phyloP scores from a whole-genome alignment of 2,797 vertebrate species.

The Falco concolor region DNA sequence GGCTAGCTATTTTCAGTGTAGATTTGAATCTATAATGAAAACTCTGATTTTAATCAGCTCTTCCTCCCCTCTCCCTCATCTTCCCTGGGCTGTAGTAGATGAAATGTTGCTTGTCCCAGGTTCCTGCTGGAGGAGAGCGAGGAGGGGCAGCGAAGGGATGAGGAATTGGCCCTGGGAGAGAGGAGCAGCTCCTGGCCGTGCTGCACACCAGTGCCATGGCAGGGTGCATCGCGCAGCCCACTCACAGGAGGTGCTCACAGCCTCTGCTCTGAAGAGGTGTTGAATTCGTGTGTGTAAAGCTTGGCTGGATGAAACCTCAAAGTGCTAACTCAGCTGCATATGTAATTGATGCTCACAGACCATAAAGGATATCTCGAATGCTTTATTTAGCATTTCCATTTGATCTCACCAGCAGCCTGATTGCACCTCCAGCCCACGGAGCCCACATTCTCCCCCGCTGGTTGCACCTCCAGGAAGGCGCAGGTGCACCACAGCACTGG shows the following conservation, averaged over 20 bases:
- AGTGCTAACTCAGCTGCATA: neutral
- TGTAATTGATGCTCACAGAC: neutral
- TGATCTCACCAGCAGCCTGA: neutral
- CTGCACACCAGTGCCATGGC: fast-evolving
- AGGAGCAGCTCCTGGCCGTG: neutral
- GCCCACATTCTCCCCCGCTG: neutral
- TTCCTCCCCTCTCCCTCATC: neutral
- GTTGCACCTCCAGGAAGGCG: neutral
- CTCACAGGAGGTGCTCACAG: neutral
- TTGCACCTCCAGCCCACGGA: neutral
- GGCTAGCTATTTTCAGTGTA: neutral
- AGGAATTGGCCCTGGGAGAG: neutral
- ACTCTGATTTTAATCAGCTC: neutral
- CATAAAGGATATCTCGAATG: neutral
- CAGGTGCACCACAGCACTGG: neutral
- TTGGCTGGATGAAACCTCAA: neutral
- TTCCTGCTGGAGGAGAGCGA: neutral
- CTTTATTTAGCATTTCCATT: neutral
- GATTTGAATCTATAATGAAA: neutral
- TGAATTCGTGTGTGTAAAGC: neutral
- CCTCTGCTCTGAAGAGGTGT: neutral
- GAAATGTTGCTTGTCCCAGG: neutral
- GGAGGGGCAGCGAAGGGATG: neutral
- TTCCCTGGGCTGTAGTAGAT: neutral
- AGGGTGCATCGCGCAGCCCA: fast-evolving